Conservation (phyloP, 2,888 invertebrate genomes). For the Volucella zonaria region DNA sequence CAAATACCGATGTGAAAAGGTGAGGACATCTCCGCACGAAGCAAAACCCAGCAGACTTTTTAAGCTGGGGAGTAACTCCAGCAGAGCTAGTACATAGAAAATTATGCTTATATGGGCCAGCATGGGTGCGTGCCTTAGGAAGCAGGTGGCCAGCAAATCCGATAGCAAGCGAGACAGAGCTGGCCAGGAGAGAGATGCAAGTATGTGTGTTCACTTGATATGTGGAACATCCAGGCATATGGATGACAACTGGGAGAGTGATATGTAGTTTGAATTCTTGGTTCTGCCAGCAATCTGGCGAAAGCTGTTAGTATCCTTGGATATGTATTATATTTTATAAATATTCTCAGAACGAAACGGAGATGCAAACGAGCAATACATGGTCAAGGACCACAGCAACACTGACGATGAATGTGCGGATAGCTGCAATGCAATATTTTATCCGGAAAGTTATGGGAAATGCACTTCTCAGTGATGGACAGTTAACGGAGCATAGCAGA, state of each 20-base stretch:
- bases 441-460: no score
- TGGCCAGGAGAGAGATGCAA: background rate
- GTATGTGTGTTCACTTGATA: no score
- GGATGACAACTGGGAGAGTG: background rate
- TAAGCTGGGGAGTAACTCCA: background rate
- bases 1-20: no score
- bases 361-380: background rate
- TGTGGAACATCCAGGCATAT: no score
- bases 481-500: no score
- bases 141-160: slow-evolving; percentile 16
- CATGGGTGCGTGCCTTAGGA: no score
- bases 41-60: background rate
- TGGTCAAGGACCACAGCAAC: background rate
- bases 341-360: background rate
- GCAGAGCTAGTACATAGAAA: background rate
- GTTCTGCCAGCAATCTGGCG: background rate
- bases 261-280: background rate
- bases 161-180: background rate
- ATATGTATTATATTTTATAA: no score
- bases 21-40: no score
- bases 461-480: no score
- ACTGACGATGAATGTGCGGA: background rate
- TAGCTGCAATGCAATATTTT: background rate
- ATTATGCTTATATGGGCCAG: background rate
- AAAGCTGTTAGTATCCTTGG: background rate